Base-by-base conservation (phyloP, 2,797 vertebrate genomes). In the Oryzias sinensis region DNA sequence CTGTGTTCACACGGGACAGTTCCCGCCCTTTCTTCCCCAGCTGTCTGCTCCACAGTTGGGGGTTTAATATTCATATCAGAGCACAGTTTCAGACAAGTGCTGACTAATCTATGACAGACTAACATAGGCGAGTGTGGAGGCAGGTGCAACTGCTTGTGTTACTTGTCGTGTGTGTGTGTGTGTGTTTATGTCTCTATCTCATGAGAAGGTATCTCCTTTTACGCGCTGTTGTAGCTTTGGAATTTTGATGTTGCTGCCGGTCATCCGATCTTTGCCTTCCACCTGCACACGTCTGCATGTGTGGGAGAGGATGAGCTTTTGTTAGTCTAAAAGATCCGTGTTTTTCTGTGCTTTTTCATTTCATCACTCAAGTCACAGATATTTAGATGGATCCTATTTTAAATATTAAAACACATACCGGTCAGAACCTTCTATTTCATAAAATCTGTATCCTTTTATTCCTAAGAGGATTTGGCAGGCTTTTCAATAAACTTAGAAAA, bases 161-260 rank as follows among this genome's bases (percentile, higher is more conserved):
- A 72, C 73, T 58, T 55, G 41, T 76, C 46, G 56, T n/a, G 62
- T 60, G 61, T 63, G 14, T 49, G 40, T 50, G 58, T 51, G 47
- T 49, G 53, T 56, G 43, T 22, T 22, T 22, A 22, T 22, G 20
- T 22, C 20, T 22, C 20, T 2, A 50, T 24, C 45, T 62, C 51
- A 60, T 65, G 52, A 74, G 20, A 3, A 22, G 20, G 42, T 58
- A 65, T 43, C 50, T 68, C 25, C 50, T 43, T 67, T 62, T 63
- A 67, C 37, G 40, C 66, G 70, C 58, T 71, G 58, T 79, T 84
- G 78, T 77, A 64, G 59, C 67, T 76, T 50, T 68, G 81, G 81
- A 87, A 83, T 85, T 77, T 76, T 68, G 79, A 59, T 86, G 75
- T 85, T 70, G 63, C 72, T 49, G 6, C 49, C 43, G 73, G 85